phyloP scores from a whole-genome alignment of 1,140 invertebrate species.

The Trichogramma pretiosum region DNA sequence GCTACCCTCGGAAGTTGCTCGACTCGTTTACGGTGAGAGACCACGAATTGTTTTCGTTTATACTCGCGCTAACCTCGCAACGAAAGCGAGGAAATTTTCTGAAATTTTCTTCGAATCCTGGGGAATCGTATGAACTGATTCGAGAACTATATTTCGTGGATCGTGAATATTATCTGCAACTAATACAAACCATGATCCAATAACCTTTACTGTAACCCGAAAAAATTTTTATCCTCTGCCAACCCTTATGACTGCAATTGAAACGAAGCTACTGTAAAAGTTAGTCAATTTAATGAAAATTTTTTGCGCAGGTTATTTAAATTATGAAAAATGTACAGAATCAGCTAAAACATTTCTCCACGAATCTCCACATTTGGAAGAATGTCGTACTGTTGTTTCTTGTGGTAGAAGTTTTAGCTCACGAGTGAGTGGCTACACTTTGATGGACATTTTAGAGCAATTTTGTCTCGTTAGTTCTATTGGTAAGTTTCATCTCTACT shows the following conservation, averaged over 20 bases:
- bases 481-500: conserved; percentile 4
- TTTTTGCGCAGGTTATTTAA: conserved; percentile 10
- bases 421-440: conserved; percentile 5
- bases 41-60: too few species aligned
- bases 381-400: conserved; percentile 9
- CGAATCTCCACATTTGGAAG: conserved; percentile 9
- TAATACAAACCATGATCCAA: too few species aligned
- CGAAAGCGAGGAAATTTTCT: too few species aligned
- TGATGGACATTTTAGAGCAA: conserved; percentile 12
- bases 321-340: conserved; percentile 7
- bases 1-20: conserved; percentile 12
- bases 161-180: too few species aligned
- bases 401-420: conserved; percentile 4
- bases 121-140: too few species aligned
- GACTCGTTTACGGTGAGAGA: conserved; percentile 16
- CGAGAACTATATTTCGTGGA: too few species aligned
- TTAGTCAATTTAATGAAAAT: neutral
- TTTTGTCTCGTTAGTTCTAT: conserved; percentile 8
- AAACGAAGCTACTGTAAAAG: neutral
- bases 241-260: too few species aligned
- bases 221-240: too few species aligned
- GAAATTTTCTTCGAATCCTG: too few species aligned
- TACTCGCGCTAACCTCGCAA: neutral
- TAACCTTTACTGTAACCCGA: too few species aligned
- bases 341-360: conserved; percentile 9